Evolutionary conservation across 2,888 invertebrate genomes (phyloP), one percentile per base, ranked within the genome.

Genomic region (Callyntrura sp.): DNA sequence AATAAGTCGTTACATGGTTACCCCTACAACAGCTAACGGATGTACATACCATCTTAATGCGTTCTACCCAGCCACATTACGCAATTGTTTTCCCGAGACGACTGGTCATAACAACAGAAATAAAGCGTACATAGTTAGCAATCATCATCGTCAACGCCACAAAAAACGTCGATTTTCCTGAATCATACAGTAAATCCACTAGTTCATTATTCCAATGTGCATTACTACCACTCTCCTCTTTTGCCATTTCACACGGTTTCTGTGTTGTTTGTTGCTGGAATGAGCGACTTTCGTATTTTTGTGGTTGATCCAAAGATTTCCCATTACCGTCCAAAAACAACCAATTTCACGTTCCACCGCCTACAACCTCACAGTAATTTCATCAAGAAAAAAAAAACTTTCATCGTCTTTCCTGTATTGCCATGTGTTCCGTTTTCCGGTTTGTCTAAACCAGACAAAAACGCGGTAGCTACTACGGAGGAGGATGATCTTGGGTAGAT

Each of bases 251-350:
- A 43, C n/a, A n/a, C n/a, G n/a, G n/a, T n/a, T n/a, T n/a, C n/a
- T n/a, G n/a, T n/a, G 43, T 55, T 20, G 17, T 62, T 20, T 25
- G 25, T 20, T 25, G 62, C 12, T n/a, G 62, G 20, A 62, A 23
- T 20, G n/a, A 62, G 35, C 35, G n/a, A 43, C 43, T n/a, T 35
- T n/a, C 35, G n/a, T 28, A n/a, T n/a, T n/a, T 1, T 8, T 20
- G 73, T 55, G 90, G 79, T 91, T 78, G 83, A 70, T 65, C 90
- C 78, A 68, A 83, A 86, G n/a, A 87, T 81, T 83, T 90, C 85
- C 85, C 78, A 84, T 84, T 85, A 81, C 85, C 60, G 51, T 87
- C 85, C 60, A 81, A 73, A 86, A 82, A 87, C 87, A 79, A 87
- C 70, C 83, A 91, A 90, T 85, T 90, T 83, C 81, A 65, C 81